Evolutionary conservation across 2,113 vertebrate species (phyloP).

Genomic region (Archilochus colubris): DNA sequence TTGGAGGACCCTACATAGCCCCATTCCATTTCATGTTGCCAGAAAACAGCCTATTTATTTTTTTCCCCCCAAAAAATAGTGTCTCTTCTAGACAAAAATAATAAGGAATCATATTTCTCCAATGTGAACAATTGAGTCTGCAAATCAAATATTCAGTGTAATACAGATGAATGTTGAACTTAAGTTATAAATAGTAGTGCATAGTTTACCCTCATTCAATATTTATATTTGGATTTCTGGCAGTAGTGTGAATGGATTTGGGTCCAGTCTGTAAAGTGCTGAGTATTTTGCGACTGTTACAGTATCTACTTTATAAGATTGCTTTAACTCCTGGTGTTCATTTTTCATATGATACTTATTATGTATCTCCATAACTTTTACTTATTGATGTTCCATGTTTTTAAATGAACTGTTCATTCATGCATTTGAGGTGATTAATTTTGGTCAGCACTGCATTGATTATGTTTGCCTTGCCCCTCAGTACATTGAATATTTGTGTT

Average conservation of each 20-base stretch:
- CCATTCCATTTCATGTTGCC: neutral
- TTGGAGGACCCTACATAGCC: neutral
- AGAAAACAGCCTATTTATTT: neutral
- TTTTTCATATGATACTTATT: neutral
- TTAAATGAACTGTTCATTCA: neutral
- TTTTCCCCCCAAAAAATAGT: neutral
- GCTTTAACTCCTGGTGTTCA: neutral
- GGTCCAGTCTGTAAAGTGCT: neutral
- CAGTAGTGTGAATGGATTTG: neutral
- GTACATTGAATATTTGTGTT: neutral
- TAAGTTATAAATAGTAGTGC: neutral
- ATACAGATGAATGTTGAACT: neutral
- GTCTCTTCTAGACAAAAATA: neutral
- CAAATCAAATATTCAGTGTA: neutral
- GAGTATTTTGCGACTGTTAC: neutral
- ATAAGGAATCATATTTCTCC: neutral
- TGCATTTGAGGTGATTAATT: neutral
- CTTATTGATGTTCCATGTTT: constrained; percentile 15
- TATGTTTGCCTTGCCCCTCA: constrained; percentile 15
- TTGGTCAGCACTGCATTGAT: constrained; percentile 10
- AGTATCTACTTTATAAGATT: neutral
- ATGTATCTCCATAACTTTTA: neutral
- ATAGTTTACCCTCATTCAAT: neutral
- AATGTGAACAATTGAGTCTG: neutral
- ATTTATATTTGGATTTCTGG: neutral